Conservation (phyloP, 2,797 vertebrate species). For the Numenius phaeopus region DNA sequence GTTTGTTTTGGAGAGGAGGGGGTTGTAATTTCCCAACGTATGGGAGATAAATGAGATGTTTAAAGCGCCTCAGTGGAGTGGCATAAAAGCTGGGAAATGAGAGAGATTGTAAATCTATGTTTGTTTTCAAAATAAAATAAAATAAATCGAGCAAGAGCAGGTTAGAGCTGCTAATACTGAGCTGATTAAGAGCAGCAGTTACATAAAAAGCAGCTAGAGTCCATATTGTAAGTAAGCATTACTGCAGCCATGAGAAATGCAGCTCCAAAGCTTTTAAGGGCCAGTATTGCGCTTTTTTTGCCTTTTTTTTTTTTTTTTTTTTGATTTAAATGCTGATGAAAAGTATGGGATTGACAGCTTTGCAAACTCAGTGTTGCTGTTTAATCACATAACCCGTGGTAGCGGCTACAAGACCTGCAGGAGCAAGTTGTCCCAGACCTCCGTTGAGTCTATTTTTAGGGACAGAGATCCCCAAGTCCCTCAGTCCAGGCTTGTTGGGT, state of each 20-base stretch:
- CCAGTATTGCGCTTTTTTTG: background rate
- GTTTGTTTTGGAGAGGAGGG: conserved; percentile 63
- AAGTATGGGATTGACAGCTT: conserved; percentile 22
- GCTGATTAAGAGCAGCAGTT: conserved; percentile 70
- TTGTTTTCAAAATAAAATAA: conserved; percentile 70
- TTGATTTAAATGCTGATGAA: conserved; percentile 52
- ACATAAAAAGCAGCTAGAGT: conserved; percentile 60
- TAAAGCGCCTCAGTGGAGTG: conserved; percentile 60
- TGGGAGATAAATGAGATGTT: conserved; percentile 70
- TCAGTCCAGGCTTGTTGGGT: rapidly evolving
- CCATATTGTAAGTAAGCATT: conserved; percentile 59
- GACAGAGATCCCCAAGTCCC: background rate
- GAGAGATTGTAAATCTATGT: conserved; percentile 61
- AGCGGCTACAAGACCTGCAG: background rate
- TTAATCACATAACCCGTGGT: background rate
- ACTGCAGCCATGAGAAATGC: conserved; percentile 47
- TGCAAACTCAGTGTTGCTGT: background rate
- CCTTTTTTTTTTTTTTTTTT: too few species aligned
- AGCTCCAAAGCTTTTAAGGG: conserved; percentile 61
- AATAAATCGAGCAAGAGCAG: conserved; percentile 63
- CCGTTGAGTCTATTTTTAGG: background rate
- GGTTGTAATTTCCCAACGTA: conserved; percentile 58
- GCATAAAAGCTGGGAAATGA: conserved; percentile 60
- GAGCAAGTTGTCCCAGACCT: background rate
- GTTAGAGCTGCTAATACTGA: conserved; percentile 65